Evolutionary conservation across 1,140 invertebrate species (phyloP).

Genomic region (Teleogryllus occipitalis): DNA sequence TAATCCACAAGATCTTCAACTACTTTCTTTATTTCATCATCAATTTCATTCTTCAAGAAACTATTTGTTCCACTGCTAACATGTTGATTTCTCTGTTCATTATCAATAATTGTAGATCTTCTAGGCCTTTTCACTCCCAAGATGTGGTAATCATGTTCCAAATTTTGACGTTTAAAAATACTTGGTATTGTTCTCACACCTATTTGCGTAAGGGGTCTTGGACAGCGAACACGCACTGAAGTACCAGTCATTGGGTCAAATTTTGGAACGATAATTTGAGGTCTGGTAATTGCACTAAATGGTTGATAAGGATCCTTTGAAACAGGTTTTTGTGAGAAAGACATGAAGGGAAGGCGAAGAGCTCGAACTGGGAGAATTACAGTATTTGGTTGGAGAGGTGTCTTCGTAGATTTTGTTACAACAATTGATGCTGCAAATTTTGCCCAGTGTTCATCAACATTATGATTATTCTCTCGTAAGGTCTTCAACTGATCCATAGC

Average conservation of each 20-base stretch:
- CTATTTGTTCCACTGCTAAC: not conserved
- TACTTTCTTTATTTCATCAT: slow-evolving; percentile 26
- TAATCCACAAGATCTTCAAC: slow-evolving; percentile 33
- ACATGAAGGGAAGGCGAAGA: not conserved
- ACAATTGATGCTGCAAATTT: slow-evolving; percentile 34
- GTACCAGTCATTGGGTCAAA: not conserved
- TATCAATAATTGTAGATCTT: not conserved
- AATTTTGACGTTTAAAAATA: not conserved
- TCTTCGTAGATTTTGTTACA: slow-evolving; percentile 19
- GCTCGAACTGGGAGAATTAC: slow-evolving; percentile 7
- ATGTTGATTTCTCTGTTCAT: not conserved
- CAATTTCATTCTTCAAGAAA: slow-evolving; percentile 17
- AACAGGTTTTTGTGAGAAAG: not conserved
- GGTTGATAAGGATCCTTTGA: not conserved
- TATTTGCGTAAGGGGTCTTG: not conserved
- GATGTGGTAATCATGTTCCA: not conserved
- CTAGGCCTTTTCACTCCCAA: not conserved
- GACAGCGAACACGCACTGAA: not conserved
- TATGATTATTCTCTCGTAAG: slow-evolving; percentile 24
- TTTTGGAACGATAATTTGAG: not conserved
- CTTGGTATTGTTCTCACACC: not conserved
- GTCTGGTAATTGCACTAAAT: not conserved
- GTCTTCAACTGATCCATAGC: slow-evolving; percentile 25
- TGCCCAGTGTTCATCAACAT: slow-evolving; percentile 30
- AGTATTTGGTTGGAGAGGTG: not conserved